Evolutionary conservation across 2,888 invertebrate genomes (phyloP), one percentile per base, ranked within the genome.

Genomic region (Eurytoma californica): DNA sequence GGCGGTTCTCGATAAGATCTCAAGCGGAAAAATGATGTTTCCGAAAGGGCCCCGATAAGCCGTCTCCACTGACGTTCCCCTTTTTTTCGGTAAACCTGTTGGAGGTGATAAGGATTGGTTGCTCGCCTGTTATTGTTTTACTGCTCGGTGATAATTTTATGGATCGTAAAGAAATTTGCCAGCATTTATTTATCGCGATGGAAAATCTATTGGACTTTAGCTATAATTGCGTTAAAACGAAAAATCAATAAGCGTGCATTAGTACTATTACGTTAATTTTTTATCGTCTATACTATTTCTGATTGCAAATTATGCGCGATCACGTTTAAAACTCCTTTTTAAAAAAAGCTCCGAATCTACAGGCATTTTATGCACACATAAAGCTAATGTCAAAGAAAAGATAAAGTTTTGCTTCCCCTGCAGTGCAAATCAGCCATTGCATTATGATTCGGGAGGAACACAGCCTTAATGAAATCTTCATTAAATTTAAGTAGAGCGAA

Each of bases 11-110:
- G 80, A 82, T 82, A 80, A 75, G 70, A 80, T 80, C 80, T 75
- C 74, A 53, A 70, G 77, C 80, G 80, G 80, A 80, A 80, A 80
- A 80, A 78, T 80, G 77, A 80, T 77, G 77, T 74, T 78, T 80
- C 77, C 80, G 67, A 77, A 61, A 65, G 67, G 63, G 39, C 18
- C 9, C 9, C 24, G 80, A 80, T 80, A 80, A 74, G 67, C 77
- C 68, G 76, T 79, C 80, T 80, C 79, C 74, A 68, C 68, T 20
- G 5, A 58, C 72, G 58, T 68, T 60, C 47, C 58, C 65, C 55
- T 18, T 49, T 60, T 72, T 78, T 81, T 77, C 60, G 68, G 63
- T 77, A 67, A 73, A 80, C 72, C 68, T 68, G 68, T 68, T 72
- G 68, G 72, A 58, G 18, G 28, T 57, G 69, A 74, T 80, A 77